A percentile compares a stretch with the other conserved stretches of the same genome.
These are phyloP conservation scores for Cyanistes caeruleus DNA, from an alignment of 2,113 vertebrate species.

Conservation along the genomic window DNA sequence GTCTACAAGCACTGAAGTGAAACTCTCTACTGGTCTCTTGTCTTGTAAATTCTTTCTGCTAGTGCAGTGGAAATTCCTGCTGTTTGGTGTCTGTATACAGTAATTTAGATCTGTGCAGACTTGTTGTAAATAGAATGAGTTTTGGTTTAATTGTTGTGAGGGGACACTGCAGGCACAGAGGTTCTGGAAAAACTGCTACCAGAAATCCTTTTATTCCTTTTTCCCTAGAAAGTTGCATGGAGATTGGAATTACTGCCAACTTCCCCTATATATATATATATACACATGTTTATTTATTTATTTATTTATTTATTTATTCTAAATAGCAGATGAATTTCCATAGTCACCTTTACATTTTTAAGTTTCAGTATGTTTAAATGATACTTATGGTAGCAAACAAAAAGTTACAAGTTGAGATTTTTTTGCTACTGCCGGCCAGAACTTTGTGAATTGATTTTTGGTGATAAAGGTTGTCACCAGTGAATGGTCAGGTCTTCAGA, in stretches of 20 bases:
- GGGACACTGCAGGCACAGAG: background rate
- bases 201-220: background rate
- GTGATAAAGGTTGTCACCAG: background rate
- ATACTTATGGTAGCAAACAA: background rate
- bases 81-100: background rate
- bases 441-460: background rate
- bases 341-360: background rate
- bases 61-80: background rate
- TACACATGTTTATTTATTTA: no score
- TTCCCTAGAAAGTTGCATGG: background rate
- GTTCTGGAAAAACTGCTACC: background rate
- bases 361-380: background rate
- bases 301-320: no score
- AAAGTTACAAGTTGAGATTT: background rate
- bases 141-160: background rate
- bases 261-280: background rate
- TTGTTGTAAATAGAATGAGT: background rate
- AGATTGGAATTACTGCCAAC: background rate
- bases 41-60: background rate
- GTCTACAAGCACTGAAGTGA: background rate
- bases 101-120: background rate
- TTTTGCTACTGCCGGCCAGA: background rate
- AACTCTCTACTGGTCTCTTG: background rate
- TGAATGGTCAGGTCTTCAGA: background rate
- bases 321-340: background rate